Percentiles rank a stretch among this genome's conserved stretches.
Evolutionary conservation across 2,797 vertebrate species (phyloP).

Genomic region (Scolopax rusticola): DNA sequence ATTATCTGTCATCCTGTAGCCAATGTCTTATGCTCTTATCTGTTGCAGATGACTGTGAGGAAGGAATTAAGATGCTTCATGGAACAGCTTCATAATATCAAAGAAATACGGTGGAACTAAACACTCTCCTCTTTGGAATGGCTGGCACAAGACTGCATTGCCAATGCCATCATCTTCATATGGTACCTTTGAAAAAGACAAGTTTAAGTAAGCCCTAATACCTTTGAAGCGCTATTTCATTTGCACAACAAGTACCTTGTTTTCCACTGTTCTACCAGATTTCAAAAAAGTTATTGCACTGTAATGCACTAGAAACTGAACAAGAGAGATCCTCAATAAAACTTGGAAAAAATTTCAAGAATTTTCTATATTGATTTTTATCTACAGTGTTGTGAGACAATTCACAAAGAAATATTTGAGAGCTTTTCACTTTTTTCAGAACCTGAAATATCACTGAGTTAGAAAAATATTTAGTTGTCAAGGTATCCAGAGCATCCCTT

Average conservation of each 20-base stretch:
- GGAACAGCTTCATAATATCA: not conserved
- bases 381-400: not conserved
- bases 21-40: not conserved
- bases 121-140: not conserved
- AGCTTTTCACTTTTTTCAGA: fast-evolving
- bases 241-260: not conserved
- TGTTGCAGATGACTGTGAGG: not conserved
- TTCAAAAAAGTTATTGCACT: not conserved
- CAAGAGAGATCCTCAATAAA: not conserved
- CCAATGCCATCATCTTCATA: not conserved
- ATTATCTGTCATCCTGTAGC: not conserved
- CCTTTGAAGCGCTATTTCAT: not conserved
- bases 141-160: not conserved
- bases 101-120: not conserved
- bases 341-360: not conserved
- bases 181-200: not conserved
- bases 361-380: not conserved
- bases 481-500: not conserved
- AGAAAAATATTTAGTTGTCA: not conserved
- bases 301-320: not conserved
- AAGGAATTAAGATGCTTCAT: not conserved
- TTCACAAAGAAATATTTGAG: not conserved
- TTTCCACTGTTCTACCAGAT: not conserved
- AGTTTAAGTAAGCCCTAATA: not conserved
- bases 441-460: not conserved